Base-by-base conservation (phyloP, 2,113 vertebrate genomes). In the Cyanoramphus novaezelandiae region DNA sequence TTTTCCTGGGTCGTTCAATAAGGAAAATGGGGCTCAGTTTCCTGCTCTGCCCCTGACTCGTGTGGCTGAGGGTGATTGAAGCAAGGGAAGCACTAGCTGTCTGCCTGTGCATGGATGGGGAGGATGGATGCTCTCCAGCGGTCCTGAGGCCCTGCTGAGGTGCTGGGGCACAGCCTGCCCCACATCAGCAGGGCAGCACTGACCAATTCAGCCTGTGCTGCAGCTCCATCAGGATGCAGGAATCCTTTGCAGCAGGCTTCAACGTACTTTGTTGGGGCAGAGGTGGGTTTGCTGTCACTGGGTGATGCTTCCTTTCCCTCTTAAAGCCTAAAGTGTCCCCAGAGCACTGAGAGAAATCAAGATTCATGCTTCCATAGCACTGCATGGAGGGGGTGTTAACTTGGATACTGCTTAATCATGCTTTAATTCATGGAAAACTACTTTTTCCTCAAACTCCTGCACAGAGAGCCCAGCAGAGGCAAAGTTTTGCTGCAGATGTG, bases 341-440 rank as follows among this genome's bases (percentile, higher is more conserved):
- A 37, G 74, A 47, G 69, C 11, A 0, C 69, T 4, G 16, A 39
- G 1, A 87, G 87, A 71, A 81, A 46, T 75, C 69, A 13, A 50
- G 52, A 31, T 27, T 50, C 60, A 1, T 50, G n/a, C 93, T 81
- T 50, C 74, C 60, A 16, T 41, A 5, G 9, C 23, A 0, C 85
- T 27, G 37, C 69, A 17, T 0, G 57, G 70, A 59, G 59, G 24
- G 24, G 4, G 11, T n/a, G 19, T 64, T 39, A 64, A 70, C 47
- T 10, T 79, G 86, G 86, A 18, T 86, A 2, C 70, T 92, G 89
- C 92, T 95, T 93, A 95, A 94, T 85, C 88, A 82, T 92, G 85
- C 93, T 92, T 91, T 55, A 88, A 79, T 92, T 96, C 39, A 95
- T 93, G 64, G 86, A 86, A 92, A 93, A 74, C 29, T 2, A 1